A percentile compares a stretch with the other conserved stretches of the same genome.
Evolutionary conservation across 2,113 vertebrate genomes (phyloP).

Genomic region (Perca fluviatilis): DNA sequence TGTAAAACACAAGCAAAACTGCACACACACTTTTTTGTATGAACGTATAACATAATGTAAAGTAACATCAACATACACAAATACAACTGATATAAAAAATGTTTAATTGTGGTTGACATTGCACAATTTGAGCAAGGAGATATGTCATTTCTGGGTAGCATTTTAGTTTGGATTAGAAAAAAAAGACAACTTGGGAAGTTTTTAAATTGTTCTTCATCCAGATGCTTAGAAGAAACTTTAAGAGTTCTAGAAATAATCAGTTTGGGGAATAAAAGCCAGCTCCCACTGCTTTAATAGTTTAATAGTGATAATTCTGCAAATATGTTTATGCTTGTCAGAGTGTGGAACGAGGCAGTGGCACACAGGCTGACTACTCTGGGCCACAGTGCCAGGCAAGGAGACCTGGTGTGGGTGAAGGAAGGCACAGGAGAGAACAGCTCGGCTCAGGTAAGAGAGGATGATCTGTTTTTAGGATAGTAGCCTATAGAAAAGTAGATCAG

Average conservation of each 20-base stretch:
- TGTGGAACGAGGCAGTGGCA: conserved; percentile 93
- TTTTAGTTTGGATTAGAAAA: no score
- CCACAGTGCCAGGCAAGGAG: conserved; percentile 86
- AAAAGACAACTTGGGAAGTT: no score
- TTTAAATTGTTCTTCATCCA: no score
- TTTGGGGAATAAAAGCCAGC: neutral
- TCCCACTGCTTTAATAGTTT: neutral
- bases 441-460: conserved; percentile 59
- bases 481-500: no score
- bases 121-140: no score
- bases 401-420: conserved; percentile 86
- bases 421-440: conserved; percentile 40
- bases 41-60: neutral
- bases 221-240: no score
- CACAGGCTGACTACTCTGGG: conserved; percentile 88
- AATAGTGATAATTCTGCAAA: neutral
- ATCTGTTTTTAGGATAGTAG: neutral
- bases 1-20: neutral
- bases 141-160: no score
- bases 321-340: conserved; percentile 66
- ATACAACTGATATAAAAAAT: neutral
- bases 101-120: neutral
- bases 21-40: neutral
- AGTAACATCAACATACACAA: neutral
- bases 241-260: no score